A percentile compares a stretch with the other conserved stretches of the same genome.
Conservation (phyloP, 1,140 invertebrate genomes). For the Drosophila setifemur region DNA sequence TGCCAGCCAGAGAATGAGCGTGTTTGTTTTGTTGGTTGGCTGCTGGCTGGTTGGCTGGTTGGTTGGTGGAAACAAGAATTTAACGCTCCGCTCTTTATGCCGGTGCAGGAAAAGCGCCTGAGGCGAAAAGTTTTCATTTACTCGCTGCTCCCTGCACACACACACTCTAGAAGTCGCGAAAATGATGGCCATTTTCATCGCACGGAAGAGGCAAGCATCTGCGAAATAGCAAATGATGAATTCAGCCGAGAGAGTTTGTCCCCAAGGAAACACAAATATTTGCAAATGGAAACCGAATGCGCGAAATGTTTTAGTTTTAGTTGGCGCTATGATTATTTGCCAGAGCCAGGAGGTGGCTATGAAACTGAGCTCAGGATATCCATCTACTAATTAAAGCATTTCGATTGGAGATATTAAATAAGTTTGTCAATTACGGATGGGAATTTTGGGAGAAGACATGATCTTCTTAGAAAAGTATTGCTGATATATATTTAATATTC, state of each 20-base stretch:
- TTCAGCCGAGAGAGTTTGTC: not conserved
- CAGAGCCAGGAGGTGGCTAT: not conserved
- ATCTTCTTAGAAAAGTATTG: too few relatives aligned
- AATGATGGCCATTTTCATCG: not conserved
- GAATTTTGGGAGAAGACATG: too few relatives aligned
- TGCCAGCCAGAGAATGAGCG: too few relatives aligned
- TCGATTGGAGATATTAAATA: too few relatives aligned
- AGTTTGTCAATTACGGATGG: too few relatives aligned
- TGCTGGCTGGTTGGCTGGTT: conserved; percentile 11
- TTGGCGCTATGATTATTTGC: not conserved
- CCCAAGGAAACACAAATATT: not conserved
- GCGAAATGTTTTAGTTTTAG: conserved; percentile 9
- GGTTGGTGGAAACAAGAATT: conserved; percentile 50
- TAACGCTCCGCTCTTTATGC: conserved; percentile 52
- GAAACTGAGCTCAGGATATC: not conserved
- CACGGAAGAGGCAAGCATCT: not conserved
- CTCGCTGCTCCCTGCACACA: not conserved
- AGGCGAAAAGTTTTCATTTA: conserved; percentile 46
- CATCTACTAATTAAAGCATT: not conserved
- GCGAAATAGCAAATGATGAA: conserved; percentile 3
- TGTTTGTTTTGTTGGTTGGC: too few relatives aligned
- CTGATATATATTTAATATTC: too few relatives aligned
- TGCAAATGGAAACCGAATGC: not conserved
- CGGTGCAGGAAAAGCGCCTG: conserved; percentile 47
- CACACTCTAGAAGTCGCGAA: not conserved